Evolutionary conservation across 2,113 vertebrate species (phyloP), one percentile per base, ranked within the genome.

Genomic region (Marcusenius ussheri): DNA sequence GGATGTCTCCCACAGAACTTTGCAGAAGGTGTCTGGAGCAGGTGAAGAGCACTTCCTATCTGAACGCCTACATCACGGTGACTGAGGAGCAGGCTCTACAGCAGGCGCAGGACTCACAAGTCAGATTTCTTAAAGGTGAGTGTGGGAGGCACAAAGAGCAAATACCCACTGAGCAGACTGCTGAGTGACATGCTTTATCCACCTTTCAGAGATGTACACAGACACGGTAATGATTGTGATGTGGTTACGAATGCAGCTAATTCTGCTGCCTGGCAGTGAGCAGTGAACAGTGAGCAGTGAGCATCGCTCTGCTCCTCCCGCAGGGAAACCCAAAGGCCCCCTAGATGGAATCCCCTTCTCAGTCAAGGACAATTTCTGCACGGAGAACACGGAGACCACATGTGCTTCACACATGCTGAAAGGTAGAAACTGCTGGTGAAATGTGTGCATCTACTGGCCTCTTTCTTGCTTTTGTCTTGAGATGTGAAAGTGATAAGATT

Each of bases 351-450:
- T 99, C 95, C 98, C 98, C 13, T 0, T 99, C 93, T 96, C 98
- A 39, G 95, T 98, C 84, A 99, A 99, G 93, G 98, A 99, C 95
- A 99, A 99, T 93, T 99, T 98, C 91, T 98, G 96, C 94, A 98
- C 98, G 0, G 91, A 95, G 83, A 96, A 96, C 56, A 95, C 99
- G 89, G 95, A 96, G 93, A 99, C 98, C 88, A 99, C 98, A 10
- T 99, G 98, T 92, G 98, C 97, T 39, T 99, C 98, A 92, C 95
- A 93, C 89, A 99, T 99, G 98, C 95, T 99, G 31, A 96, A 96
- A 98, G 98, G 98, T 99, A 93, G 88, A 80, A 10, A 3, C 24
- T 77, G 70, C 70, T 80, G 74, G 17, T 80, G 35, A 80, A 42
- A 42, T 42, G 74, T 19, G 17, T 80, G 74, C 35, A 80, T 80